Base-by-base conservation (phyloP, 2,888 invertebrate species). In the Tetramorium bicarinatum region DNA sequence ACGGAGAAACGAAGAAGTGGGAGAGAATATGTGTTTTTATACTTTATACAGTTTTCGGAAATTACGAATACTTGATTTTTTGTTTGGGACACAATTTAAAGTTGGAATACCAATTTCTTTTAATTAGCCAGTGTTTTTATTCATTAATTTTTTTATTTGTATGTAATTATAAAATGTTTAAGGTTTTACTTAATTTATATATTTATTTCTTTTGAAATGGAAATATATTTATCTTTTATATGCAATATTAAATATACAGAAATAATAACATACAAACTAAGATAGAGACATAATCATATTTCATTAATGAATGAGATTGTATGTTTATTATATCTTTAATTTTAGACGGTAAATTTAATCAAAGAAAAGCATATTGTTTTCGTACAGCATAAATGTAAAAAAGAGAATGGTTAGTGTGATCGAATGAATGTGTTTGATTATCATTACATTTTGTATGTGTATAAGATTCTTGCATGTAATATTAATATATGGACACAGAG, bases 401-500 rank as follows among this genome's bases (percentile, higher is more conserved):
- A 67, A 79, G 15, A 47, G 34, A 47, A 44, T 44, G 59, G 13
- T 59, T 18, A 41, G 75, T 79, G 56, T 79, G 81, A 85, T 71
- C 47, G 86, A 74, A 69, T 54, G 72, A 84, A 75, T 76, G 77
- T 66, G 66, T 79, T 66, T 82, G 74, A 83, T 76, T 47, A 67
- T 85, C 47, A 77, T 18, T 64, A 82, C 21, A 82, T 84, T 72
- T 79, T 52, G 64, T 69, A 75, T 59, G 84, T 83, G 80, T 85
- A 84, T 89, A 87, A 82, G 83, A 87, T 88, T 92, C 86, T 91
- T 93, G 93, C 93, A 94, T 93, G 92, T 91, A 89, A 92, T 88
- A 90, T 89, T 90, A 89, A 86, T 92, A 90, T 93, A 90, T 93
- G 94, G 93, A 94, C 93, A 92, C 93, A 94, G 94, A 94, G 94